These are phyloP conservation scores for Phengaris arion DNA, from an alignment of 2,888 invertebrate genomes.

Conservation along the genomic window DNA sequence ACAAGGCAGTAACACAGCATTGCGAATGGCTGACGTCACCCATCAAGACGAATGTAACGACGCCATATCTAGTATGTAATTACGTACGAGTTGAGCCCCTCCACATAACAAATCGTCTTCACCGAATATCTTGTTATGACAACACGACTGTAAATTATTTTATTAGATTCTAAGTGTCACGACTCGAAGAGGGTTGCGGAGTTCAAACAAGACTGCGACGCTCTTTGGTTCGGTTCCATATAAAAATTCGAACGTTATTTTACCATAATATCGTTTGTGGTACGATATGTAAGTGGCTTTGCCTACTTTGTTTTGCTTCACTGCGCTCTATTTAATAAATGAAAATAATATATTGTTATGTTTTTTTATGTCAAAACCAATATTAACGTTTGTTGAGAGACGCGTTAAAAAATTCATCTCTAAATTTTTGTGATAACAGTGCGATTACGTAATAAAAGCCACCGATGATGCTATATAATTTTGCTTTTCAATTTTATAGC, in stretches of 20 bases:
- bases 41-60: conserved; percentile 29
- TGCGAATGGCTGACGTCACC: background rate
- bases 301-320: conserved; percentile 1
- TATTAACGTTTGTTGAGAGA: too few species aligned
- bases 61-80: conserved; percentile 28
- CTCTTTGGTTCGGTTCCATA: conserved; percentile 5
- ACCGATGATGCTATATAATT: too few species aligned
- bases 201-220: conserved; percentile 10
- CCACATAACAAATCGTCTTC: conserved; percentile 33
- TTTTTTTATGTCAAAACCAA: background rate
- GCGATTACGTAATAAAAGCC: too few species aligned
- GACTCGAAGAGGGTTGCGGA: conserved; percentile 17
- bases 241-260: conserved; percentile 23
- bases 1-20: conserved; percentile 8
- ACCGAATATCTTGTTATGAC: conserved; percentile 34
- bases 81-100: conserved; percentile 32
- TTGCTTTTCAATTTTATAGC: too few species aligned
- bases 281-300: background rate
- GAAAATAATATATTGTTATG: background rate
- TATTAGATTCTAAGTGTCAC: conserved; percentile 30
- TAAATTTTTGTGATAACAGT: too few species aligned
- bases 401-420: too few species aligned
- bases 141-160: conserved; percentile 32
- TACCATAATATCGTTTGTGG: conserved; percentile 8
- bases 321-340: background rate